Conservation (phyloP, 2,797 vertebrate species). For the Spheniscus humboldti region DNA sequence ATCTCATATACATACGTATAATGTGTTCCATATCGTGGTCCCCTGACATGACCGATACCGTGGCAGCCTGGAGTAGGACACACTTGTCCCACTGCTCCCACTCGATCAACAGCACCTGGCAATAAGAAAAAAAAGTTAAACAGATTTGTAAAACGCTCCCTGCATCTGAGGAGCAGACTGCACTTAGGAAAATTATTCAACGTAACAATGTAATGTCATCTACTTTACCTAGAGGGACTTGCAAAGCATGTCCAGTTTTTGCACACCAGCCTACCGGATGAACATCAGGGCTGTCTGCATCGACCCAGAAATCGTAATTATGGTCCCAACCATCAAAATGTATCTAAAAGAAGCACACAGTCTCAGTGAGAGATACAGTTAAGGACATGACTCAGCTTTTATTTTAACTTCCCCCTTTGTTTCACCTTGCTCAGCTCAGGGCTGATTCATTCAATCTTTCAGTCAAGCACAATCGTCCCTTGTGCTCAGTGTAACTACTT, state of each 20-base stretch:
- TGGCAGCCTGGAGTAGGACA: constrained; percentile 90
- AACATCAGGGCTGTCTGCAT: constrained; percentile 84
- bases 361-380: neutral
- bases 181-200: neutral
- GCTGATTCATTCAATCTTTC: neutral
- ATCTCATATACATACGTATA: constrained; percentile 79
- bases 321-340: constrained; percentile 88
- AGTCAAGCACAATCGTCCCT: neutral
- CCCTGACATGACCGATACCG: constrained; percentile 87
- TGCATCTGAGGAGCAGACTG: neutral
- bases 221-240: constrained; percentile 79
- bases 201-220: accelerated
- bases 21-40: constrained; percentile 89
- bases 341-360: constrained; percentile 70
- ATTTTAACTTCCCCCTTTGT: neutral
- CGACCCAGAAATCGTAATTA: constrained; percentile 86
- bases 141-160: neutral
- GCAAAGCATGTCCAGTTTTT: constrained; percentile 86
- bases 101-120: constrained; percentile 75
- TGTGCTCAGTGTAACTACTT: neutral
- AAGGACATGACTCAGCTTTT: constrained; percentile 20
- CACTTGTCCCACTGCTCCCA: constrained; percentile 77
- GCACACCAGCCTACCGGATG: constrained; percentile 89
- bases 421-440: neutral
- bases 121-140: neutral